A percentile compares a stretch with the other conserved stretches of the same genome.
phyloP scores from a whole-genome alignment of 2,797 vertebrate genomes.

The Tamandua tetradactyla region DNA sequence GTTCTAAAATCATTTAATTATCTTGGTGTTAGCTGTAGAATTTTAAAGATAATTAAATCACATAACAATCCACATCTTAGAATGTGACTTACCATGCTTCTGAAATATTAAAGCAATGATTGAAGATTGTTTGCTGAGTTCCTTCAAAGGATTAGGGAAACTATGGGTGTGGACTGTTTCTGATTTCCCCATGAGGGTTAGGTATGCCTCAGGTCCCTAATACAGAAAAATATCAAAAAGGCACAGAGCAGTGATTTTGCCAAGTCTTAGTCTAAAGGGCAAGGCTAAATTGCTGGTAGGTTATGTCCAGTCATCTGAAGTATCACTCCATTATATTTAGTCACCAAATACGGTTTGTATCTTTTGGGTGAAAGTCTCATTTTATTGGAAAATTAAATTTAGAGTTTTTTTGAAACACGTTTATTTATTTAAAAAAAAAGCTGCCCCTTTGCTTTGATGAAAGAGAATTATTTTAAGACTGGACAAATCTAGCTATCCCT shows the following conservation, averaged over 20 bases:
- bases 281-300: not conserved
- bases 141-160: not conserved
- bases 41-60: slow-evolving; percentile 20
- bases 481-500: not conserved
- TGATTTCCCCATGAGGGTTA: not conserved
- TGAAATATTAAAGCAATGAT: slow-evolving; percentile 35
- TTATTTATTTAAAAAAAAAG: not conserved
- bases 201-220: not conserved
- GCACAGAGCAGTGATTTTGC: not conserved
- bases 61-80: not conserved
- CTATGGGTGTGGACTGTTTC: not conserved
- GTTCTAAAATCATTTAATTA: not conserved
- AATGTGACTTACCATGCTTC: not conserved
- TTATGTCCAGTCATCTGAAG: not conserved
- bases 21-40: not conserved
- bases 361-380: not conserved
- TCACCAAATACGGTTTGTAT: not conserved
- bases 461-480: not conserved
- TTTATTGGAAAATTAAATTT: slow-evolving; percentile 4
- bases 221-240: not conserved
- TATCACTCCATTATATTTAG: not conserved
- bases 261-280: slow-evolving; percentile 20
- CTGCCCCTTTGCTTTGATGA: not conserved
- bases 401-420: not conserved
- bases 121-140: not conserved